These are phyloP conservation scores for Amorpha juglandis DNA, from an alignment of 2,888 invertebrate species.

Conservation along the genomic window DNA sequence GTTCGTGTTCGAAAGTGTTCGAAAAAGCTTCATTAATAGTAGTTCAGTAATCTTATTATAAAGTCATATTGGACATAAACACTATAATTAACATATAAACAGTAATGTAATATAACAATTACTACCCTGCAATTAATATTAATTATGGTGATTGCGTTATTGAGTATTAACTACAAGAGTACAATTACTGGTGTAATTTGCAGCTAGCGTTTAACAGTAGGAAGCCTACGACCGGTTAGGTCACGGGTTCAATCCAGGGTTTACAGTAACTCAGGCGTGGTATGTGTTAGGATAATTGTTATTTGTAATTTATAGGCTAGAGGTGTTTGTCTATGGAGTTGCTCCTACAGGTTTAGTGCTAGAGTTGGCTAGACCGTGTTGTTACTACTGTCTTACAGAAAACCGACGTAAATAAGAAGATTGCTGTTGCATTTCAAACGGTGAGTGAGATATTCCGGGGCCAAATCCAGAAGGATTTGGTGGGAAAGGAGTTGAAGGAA, in stretches of 20 bases:
- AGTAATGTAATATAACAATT: constrained; percentile 18
- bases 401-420: no score
- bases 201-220: neutral
- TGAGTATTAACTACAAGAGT: neutral
- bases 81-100: neutral
- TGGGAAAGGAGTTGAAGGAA: no score
- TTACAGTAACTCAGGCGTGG: neutral
- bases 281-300: neutral
- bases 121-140: neutral
- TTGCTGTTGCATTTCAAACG: no score
- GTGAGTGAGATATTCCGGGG: no score
- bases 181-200: neutral
- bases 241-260: constrained; percentile 6
- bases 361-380: no score
- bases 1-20: no score
- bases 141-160: neutral
- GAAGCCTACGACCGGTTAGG: neutral
- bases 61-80: no score
- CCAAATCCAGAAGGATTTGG: no score
- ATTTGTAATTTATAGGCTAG: neutral
- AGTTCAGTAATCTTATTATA: no score
- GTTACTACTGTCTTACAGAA: no score
- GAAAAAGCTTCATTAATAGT: no score
- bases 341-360: no score
- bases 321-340: neutral